phyloP scores from a whole-genome alignment of 37 sponge, comb jelly and placozoan species.

The Spongilla lacustris region DNA sequence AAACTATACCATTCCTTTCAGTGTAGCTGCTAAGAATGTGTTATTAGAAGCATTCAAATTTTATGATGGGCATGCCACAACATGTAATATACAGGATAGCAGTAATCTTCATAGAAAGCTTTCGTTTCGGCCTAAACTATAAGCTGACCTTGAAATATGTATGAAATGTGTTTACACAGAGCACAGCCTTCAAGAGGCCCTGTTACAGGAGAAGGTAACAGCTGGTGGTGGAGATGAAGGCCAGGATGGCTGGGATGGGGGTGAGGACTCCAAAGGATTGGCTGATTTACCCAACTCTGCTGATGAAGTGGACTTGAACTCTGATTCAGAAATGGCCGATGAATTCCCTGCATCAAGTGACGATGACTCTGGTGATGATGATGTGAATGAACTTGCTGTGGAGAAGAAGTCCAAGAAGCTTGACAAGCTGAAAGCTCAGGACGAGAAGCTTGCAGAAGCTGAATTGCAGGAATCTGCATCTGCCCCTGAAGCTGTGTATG shows the following conservation, averaged over 20 bases:
- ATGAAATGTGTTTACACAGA: too few relatives aligned
- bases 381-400: conserved; percentile 2
- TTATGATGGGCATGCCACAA: too few relatives aligned
- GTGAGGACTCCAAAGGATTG: background rate
- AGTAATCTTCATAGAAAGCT: too few relatives aligned
- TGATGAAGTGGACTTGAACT: background rate
- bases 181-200: background rate
- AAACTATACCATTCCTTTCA: too few relatives aligned
- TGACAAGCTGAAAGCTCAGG: conserved; percentile 25
- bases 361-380: background rate
- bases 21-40: too few relatives aligned
- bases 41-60: too few relatives aligned
- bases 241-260: background rate
- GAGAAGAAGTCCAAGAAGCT: conserved; percentile 66
- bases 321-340: background rate
- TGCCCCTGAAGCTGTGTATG: conserved; percentile 36
- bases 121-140: too few relatives aligned
- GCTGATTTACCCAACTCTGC: background rate
- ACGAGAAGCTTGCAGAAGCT: conserved; percentile 5
- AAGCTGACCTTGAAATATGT: too few relatives aligned
- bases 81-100: too few relatives aligned
- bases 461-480: conserved; percentile 43
- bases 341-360: background rate
- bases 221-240: background rate
- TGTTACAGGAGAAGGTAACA: background rate